These are phyloP conservation scores for Xiphophorus maculatus DNA, from an alignment of 2,113 vertebrate genomes.

Conservation along the genomic window DNA sequence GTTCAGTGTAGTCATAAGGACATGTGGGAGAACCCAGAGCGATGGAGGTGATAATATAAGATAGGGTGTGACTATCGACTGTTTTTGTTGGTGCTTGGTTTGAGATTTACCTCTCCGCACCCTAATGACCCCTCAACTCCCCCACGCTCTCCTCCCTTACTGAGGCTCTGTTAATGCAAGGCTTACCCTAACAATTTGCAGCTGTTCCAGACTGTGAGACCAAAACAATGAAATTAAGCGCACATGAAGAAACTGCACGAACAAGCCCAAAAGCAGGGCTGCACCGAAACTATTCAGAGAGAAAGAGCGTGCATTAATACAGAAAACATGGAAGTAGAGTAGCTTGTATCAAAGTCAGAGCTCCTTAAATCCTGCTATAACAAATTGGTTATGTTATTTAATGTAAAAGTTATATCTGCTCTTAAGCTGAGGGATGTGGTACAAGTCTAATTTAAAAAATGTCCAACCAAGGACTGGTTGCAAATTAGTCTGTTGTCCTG, in stretches of 20 bases:
- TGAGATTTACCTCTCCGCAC: constrained; percentile 15
- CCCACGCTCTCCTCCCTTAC: constrained; percentile 4
- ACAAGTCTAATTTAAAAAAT: too few relatives aligned
- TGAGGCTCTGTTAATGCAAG: constrained; percentile 15
- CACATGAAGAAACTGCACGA: constrained; percentile 21
- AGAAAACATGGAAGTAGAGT: background rate
- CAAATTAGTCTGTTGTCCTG: too few relatives aligned
- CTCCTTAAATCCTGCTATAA: background rate
- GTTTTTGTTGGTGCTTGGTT: constrained; percentile 43
- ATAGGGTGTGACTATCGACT: constrained; percentile 17
- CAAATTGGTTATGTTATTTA: background rate
- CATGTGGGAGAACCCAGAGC: background rate
- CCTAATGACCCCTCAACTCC: constrained; percentile 4
- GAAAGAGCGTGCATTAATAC: background rate
- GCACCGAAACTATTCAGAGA: background rate
- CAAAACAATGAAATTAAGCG: constrained; percentile 40
- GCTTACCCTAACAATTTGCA: constrained; percentile 52
- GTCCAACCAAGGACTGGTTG: too few relatives aligned
- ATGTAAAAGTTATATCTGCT: too few relatives aligned
- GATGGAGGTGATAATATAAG: constrained; percentile 17
- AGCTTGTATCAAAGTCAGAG: background rate
- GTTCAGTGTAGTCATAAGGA: constrained; percentile 6
- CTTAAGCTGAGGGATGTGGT: too few relatives aligned
- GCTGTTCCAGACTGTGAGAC: constrained; percentile 51
- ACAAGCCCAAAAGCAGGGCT: background rate